Base-by-base conservation (phyloP, 2,113 vertebrate species). In the Pionites leucogaster region DNA sequence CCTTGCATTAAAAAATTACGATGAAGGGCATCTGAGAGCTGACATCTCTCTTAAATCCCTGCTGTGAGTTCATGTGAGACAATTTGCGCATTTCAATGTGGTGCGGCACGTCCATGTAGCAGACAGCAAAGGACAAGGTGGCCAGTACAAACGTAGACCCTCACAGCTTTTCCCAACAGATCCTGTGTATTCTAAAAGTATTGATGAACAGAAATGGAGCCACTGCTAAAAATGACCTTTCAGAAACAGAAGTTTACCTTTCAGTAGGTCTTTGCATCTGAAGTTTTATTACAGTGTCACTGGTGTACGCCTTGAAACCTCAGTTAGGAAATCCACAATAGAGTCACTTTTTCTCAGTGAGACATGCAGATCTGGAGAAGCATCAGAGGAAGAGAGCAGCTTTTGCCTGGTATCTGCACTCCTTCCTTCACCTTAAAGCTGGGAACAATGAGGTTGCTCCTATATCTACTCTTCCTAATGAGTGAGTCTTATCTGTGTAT, bases 101-200 rank as follows among this genome's bases (percentile, higher is more conserved):
- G 25, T 55, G 64, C 5, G 22, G 4, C 28, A 6, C 0, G 13
- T 72, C 86, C 35, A 1, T 0, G 0, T 31, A 31, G 52, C 41
- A 39, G 39, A 17, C 57, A 39, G 41, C 44, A 33, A 42, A 49
- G 47, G 57, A 23, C 46, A 44, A 62, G 28, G 65, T 31, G 31
- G 41, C 17, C 17, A 12, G 37, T 14, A 28, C 46, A 52, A 35
- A 74, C 5, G 8, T 5, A 44, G 63, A 49, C 17, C 59, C 39
- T 35, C 6, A 16, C 0, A 12, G 47, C 52, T 86, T 78, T 90
- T 44, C 47, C 41, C 11, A 22, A 28, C 20, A 31, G 39, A 50
- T 42, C 41, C 64, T 33, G 1, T 41, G 19, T 33, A 7, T 15
- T 2, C n/a, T 55, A 7, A 49, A 74, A 23, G 7, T 47, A 37